Percentiles rank a stretch among this genome's conserved stretches.
Evolutionary conservation across 2,113 vertebrate genomes (phyloP).

Genomic region (Channa argus): DNA sequence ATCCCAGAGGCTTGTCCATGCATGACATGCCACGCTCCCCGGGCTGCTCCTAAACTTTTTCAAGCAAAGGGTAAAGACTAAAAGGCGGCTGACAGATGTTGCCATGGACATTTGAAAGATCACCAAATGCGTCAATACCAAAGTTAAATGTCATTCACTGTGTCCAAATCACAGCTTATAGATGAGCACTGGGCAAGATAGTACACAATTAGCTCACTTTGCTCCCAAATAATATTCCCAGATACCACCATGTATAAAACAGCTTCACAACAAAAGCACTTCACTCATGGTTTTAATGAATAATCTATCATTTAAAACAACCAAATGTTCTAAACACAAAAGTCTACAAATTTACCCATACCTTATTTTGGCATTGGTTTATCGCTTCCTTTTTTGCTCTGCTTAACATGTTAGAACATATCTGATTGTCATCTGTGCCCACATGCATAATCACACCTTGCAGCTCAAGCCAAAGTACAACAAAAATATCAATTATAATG

Average conservation of each 20-base stretch:
- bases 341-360: neutral
- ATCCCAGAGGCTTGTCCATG: conserved; percentile 54
- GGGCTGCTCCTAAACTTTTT: conserved; percentile 68
- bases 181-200: neutral
- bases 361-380: neutral
- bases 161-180: conserved; percentile 18
- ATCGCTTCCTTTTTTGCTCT: neutral
- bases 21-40: conserved; percentile 54
- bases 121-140: conserved; percentile 7
- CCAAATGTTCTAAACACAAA: neutral
- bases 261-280: conserved; percentile 23
- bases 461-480: conserved; percentile 14
- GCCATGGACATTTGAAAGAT: conserved; percentile 45
- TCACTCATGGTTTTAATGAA: too few relatives aligned
- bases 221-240: conserved; percentile 9
- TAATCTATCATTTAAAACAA: too few relatives aligned
- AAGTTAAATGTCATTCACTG: conserved; percentile 58
- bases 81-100: conserved; percentile 53
- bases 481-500: conserved; percentile 56
- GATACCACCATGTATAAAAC: conserved; percentile 13
- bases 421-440: conserved; percentile 24
- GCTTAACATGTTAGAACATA: conserved; percentile 55
- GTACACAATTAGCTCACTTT: conserved; percentile 9
- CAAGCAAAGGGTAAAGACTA: conserved; percentile 72
- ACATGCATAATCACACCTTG: conserved; percentile 28